A percentile compares a stretch with the other conserved stretches of the same genome.
phyloP scores from a whole-genome alignment of 1,140 invertebrate species.

The Hermatobates lingyangjiaoensis region DNA sequence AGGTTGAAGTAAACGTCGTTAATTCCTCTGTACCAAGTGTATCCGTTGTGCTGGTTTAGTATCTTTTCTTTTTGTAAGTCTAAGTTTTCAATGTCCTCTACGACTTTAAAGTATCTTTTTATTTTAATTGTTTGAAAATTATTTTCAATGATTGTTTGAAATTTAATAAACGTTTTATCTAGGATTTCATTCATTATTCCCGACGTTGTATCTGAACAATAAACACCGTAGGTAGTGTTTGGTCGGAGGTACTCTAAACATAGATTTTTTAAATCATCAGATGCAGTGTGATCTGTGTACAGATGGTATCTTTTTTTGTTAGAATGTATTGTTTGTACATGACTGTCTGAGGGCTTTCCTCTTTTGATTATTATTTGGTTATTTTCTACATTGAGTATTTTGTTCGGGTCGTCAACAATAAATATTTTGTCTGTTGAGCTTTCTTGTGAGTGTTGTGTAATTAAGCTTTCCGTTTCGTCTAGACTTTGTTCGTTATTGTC shows the following conservation, averaged over 20 bases:
- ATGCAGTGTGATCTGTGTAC: background rate
- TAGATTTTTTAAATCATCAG: background rate
- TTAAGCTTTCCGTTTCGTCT: background rate
- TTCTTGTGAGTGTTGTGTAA: background rate
- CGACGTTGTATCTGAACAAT: background rate
- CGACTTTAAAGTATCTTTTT: background rate
- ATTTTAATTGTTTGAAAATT: background rate
- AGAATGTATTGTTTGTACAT: background rate
- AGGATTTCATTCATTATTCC: slow-evolving; percentile 2
- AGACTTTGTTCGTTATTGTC: background rate
- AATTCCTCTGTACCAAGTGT: slow-evolving; percentile 1
- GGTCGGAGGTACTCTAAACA: slow-evolving; percentile 3
- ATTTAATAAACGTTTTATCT: background rate
- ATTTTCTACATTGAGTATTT: slow-evolving; percentile 1
- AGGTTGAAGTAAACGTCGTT: slow-evolving; percentile 1
- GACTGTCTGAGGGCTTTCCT: background rate
- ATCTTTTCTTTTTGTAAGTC: background rate
- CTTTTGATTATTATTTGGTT: slow-evolving; percentile 1
- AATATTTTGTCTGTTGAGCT: slow-evolving; percentile 2
- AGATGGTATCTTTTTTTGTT: background rate
- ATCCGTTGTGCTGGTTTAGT: background rate
- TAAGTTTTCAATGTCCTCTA: background rate
- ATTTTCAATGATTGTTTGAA: background rate
- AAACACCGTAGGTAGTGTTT: background rate
- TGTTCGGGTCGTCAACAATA: background rate